Evolutionary conservation across 2,113 vertebrate species (phyloP).

Genomic region (Quiscalus mexicanus): DNA sequence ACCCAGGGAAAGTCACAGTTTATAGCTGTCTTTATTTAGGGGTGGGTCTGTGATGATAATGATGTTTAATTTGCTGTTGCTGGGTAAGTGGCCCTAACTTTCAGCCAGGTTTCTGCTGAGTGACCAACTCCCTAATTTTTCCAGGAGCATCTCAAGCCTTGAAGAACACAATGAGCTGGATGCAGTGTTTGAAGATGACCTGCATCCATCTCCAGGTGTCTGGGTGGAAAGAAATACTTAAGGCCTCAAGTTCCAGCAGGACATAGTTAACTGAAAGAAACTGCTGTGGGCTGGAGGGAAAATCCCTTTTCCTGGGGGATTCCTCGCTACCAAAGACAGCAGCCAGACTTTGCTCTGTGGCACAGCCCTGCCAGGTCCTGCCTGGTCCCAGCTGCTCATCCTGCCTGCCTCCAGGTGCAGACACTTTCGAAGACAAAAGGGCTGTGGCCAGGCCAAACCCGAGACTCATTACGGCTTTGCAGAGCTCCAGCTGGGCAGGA

Average conservation of each 20-base stretch:
- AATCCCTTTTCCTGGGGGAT: not conserved
- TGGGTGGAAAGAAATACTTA: not conserved
- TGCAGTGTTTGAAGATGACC: not conserved
- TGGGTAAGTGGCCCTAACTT: not conserved
- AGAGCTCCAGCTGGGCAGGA: rapidly evolving
- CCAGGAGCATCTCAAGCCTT: not conserved
- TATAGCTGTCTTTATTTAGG: not conserved
- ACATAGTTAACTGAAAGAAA: not conserved
- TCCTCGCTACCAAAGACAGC: not conserved
- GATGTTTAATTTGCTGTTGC: not conserved
- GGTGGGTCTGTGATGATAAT: not conserved
- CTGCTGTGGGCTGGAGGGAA: not conserved
- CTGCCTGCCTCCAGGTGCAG: not conserved
- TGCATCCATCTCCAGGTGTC: not conserved
- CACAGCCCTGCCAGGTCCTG: not conserved
- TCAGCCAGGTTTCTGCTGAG: not conserved
- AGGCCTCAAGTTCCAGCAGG: not conserved
- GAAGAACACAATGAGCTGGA: not conserved
- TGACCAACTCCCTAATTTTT: not conserved
- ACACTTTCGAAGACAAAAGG: not conserved
- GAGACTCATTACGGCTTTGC: rapidly evolving
- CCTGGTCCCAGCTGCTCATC: not conserved
- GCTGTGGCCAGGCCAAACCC: rapidly evolving
- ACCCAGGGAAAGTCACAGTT: not conserved
- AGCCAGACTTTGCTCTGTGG: not conserved